Evolutionary conservation across 1,140 invertebrate genomes (phyloP).

Genomic region (Cydia fagiglandana): DNA sequence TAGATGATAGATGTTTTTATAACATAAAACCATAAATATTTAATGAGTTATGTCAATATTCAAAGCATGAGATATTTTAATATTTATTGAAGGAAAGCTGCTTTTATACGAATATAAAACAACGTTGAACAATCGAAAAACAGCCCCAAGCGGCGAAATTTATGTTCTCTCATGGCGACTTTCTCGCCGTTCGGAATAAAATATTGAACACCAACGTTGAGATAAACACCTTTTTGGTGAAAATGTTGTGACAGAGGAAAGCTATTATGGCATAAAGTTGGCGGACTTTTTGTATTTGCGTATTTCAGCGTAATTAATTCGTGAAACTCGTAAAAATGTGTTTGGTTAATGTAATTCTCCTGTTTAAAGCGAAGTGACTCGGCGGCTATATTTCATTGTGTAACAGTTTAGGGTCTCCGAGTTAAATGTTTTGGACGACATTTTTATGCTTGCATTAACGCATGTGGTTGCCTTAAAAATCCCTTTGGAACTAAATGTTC

Average conservation of each 20-base stretch:
- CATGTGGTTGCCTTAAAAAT: background rate
- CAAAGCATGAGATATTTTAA: conserved; percentile 15
- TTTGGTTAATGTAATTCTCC: conserved; percentile 15
- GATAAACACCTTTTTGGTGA: conserved; percentile 11
- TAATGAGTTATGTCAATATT: conserved; percentile 7
- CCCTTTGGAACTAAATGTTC: background rate
- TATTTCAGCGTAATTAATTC: conserved; percentile 6
- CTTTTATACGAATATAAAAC: background rate
- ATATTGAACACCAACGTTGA: conserved; percentile 24
- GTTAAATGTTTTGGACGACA: background rate
- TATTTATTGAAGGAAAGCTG: conserved; percentile 22
- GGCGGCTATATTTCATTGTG: background rate
- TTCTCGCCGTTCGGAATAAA: conserved; percentile 7
- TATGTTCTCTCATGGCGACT: background rate
- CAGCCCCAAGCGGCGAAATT: conserved; percentile 4
- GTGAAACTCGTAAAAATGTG: conserved; percentile 9
- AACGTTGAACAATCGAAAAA: background rate
- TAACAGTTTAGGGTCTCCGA: background rate
- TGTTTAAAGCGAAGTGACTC: conserved; percentile 14
- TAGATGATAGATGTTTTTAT: background rate
- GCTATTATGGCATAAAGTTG: conserved; percentile 15
- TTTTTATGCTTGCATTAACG: background rate
- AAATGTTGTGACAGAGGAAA: conserved; percentile 15
- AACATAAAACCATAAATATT: conserved; percentile 1
- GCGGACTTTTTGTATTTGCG: background rate